Evolutionary conservation across 2,888 invertebrate genomes (phyloP), one percentile per base, ranked within the genome.

Genomic region (Pandemis cinnamomeana): DNA sequence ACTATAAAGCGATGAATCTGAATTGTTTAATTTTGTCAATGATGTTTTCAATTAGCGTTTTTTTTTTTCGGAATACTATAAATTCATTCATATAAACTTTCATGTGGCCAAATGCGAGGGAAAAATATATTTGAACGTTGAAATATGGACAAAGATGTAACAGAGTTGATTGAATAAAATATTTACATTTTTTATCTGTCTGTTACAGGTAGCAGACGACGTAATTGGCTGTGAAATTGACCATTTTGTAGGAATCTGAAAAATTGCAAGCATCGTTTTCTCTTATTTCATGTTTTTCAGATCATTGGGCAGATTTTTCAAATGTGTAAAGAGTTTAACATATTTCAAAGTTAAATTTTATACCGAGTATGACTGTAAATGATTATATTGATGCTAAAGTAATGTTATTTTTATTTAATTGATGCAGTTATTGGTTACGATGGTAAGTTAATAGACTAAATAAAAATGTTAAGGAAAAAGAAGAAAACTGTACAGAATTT

Each of bases 171-270:
- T 58, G 58, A 11, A 58, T 20, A 58, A 10, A 58, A 58, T 58
- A 36, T 51, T 20, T 55, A 27, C 27, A 36, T 51, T 67, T 69
- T 73, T 72, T 61, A 67, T 72, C 72, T 78, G 78, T 79, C 80
- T 79, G 80, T 83, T 79, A 69, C 92, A 92, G 92, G 85, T 92
- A 92, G 87, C 91, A 89, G 83, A 80, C 83, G 80, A 77, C 75
- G 55, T 68, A 66, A 68, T 61, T 78, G 83, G 81, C 84, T 84
- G 83, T 84, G 84, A 85, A 83, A 83, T 77, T 78, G 82, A 85
- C 82, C 81, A 85, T 67, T 66, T 71, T 46, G 41, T 71, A 63
- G 42, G 64, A 73, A 61, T 46, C 61, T 48, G 20, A 58, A 68
- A 55, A 48, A 51, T 20, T 13, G 58, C 58, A 58, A 27, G 58